A percentile compares a stretch with the other conserved stretches of the same genome.
Conservation (phyloP, 2,113 vertebrate species). For the Sebastes schlegelii region DNA sequence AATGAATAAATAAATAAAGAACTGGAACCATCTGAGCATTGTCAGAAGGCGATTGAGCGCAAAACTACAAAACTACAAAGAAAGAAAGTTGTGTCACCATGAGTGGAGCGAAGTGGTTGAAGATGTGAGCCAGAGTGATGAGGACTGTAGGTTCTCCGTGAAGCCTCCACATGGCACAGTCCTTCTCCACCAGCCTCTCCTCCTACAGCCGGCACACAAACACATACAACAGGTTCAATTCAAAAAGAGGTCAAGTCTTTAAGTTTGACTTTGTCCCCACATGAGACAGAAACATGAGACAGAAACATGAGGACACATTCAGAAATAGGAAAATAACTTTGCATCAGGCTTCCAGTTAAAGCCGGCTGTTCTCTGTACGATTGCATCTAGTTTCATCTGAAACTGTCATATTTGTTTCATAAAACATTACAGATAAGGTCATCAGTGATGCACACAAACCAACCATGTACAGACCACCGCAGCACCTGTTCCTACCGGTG, state of each 20-base stretch:
- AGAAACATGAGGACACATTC: background rate
- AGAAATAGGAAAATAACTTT: background rate
- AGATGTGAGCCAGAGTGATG: slow-evolving; percentile 93
- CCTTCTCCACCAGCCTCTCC: slow-evolving; percentile 88
- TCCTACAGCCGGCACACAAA: slow-evolving; percentile 81
- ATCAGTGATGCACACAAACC: too few relatives aligned
- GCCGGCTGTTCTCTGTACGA: too few relatives aligned
- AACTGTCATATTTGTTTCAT: too few relatives aligned
- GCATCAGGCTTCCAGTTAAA: background rate
- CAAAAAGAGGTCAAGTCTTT: background rate
- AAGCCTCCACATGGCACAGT: slow-evolving; percentile 87
- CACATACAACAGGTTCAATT: background rate
- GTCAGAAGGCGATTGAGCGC: background rate
- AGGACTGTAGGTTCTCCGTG: slow-evolving; percentile 93
- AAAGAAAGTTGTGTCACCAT: slow-evolving; percentile 86
- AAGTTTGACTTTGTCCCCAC: background rate
- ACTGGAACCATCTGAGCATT: background rate
- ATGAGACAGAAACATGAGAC: background rate
- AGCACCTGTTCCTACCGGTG: too few relatives aligned
- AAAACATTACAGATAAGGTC: too few relatives aligned
- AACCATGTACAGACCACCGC: too few relatives aligned
- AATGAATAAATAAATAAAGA: too few relatives aligned
- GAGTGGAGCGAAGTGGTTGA: slow-evolving; percentile 93
- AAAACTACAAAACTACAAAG: background rate
- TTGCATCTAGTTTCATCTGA: too few relatives aligned